A percentile compares a stretch with the other conserved stretches of the same genome.
Evolutionary conservation across 2,797 vertebrate species (phyloP).

Genomic region (Arvicola amphibius): DNA sequence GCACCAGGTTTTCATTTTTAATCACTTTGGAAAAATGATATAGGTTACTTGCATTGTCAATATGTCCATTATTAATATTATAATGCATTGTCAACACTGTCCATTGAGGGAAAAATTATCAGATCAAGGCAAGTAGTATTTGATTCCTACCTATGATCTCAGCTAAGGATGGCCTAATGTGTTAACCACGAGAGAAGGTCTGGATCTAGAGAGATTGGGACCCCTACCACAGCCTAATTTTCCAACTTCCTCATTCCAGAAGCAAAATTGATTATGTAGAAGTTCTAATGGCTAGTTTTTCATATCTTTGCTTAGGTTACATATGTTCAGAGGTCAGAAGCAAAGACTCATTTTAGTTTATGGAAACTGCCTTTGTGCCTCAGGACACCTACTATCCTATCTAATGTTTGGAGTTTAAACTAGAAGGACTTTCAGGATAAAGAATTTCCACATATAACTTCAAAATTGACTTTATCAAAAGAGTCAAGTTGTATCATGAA

Average conservation of each 20-base stretch:
- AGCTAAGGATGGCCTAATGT: background rate
- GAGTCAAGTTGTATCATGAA: background rate
- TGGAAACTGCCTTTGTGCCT: background rate
- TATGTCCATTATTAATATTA: no score
- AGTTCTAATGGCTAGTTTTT: background rate
- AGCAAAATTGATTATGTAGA: background rate
- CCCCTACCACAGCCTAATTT: background rate
- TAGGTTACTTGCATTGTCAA: background rate
- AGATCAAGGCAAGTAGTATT: background rate
- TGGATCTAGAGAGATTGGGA: background rate
- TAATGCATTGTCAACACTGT: background rate
- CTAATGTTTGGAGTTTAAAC: background rate
- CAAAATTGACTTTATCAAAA: background rate
- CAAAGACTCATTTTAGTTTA: no score
- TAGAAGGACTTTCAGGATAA: background rate
- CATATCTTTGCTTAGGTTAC: background rate
- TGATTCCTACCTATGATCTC: background rate
- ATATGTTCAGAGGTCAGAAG: background rate
- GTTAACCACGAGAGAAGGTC: background rate
- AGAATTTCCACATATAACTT: background rate
- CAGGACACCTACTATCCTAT: background rate
- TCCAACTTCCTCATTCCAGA: background rate
- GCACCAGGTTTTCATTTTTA: background rate
- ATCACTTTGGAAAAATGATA: background rate
- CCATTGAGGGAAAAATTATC: background rate